Evolutionary conservation across 2,113 vertebrate species (phyloP), one percentile per base, ranked within the genome.

Genomic region (Neopipo cinnamomea): DNA sequence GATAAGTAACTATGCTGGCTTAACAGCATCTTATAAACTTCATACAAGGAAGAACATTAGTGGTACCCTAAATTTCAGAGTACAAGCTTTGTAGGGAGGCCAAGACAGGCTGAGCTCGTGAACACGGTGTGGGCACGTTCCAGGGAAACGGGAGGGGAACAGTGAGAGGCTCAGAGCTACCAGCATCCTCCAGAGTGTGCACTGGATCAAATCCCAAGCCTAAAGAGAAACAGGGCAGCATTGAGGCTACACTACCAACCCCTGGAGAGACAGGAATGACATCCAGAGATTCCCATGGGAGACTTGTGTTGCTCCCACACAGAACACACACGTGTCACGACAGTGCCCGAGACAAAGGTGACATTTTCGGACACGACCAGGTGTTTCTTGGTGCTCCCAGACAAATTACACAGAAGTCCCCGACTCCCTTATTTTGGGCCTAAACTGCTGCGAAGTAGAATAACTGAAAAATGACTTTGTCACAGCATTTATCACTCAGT

Each of bases 251-350:
- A 2, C 49, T 15, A 27, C 19, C 72, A 66, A 24, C 3, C 15
- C 33, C 46, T 8, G 27, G 4, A 56, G 53, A 0, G 8, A 68
- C 30, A 30, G 53, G 6, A 84, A 52, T 1, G 3, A 30, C 68
- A 81, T 22, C 73, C 55, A 65, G 72, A 37, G 85, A 47, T 19
- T n/a, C 17, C 62, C 27, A 22, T 2, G 19, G 65, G 49, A 75
- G 37, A 12, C 24, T 68, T 28, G 10, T 13, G 55, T 4, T 55
- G 63, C 27, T 89, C 47, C 59, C 73, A 84, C 50, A 37, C 12
- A 37, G 70, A 66, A 67, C 7, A 3, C 25, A 4, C 1, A 14
- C 23, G 31, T 28, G 37, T 41, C 67, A 59, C 0, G 0, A 28
- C 41, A 82, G 49, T 1, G 2, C 12, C 13, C 5, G 28, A 83